A percentile compares a stretch with the other conserved stretches of the same genome.
These are phyloP conservation scores for Plagiodera versicolora DNA, from an alignment of 2,888 invertebrate genomes.

Conservation along the genomic window DNA sequence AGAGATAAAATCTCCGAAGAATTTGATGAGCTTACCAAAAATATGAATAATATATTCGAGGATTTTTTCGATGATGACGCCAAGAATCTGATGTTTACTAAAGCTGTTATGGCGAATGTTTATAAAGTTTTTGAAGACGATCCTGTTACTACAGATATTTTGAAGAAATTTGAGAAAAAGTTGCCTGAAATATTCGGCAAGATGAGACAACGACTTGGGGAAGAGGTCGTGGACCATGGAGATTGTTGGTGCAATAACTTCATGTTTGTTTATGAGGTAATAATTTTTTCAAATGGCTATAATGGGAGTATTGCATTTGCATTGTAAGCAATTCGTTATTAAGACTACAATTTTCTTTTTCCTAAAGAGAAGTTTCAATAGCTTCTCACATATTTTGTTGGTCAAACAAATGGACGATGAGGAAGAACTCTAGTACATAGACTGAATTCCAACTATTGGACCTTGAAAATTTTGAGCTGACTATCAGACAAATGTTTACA, in stretches of 20 bases:
- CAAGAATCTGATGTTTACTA: neutral
- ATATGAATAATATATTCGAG: neutral
- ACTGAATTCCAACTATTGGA: too few relatives aligned
- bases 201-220: neutral
- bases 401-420: too few relatives aligned
- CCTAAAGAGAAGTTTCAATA: too few relatives aligned
- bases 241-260: constrained; percentile 43
- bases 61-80: neutral
- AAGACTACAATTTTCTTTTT: too few relatives aligned
- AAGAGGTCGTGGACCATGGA: constrained; percentile 32
- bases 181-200: neutral
- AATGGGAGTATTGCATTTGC: too few relatives aligned
- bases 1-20: constrained; percentile 24
- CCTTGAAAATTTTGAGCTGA: too few relatives aligned
- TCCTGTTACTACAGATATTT: neutral
- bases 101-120: neutral
- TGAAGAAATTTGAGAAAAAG: neutral
- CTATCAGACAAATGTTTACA: too few relatives aligned
- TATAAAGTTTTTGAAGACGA: neutral
- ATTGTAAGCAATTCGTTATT: too few relatives aligned
- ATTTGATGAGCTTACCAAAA: constrained; percentile 13
- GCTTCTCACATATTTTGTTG: too few relatives aligned
- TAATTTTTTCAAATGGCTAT: constrained; percentile 23
- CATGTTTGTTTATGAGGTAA: constrained; percentile 34
- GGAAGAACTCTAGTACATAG: too few relatives aligned